phyloP scores from a whole-genome alignment of 2,888 invertebrate species.

The Melinaea marsaeus region DNA sequence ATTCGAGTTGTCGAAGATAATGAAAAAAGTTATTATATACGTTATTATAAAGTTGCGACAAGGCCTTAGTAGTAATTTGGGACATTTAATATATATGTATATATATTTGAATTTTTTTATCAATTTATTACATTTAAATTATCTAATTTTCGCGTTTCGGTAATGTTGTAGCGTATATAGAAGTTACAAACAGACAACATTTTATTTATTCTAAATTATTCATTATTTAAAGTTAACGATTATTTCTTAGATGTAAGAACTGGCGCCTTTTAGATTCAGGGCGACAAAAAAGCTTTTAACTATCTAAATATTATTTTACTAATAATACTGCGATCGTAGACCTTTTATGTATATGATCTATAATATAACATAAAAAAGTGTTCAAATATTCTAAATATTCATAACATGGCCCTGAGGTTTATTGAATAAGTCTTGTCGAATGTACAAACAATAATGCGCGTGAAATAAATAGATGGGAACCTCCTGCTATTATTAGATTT shows the following conservation, averaged over 20 bases:
- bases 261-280: conserved; percentile 44
- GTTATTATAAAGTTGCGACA: conserved; percentile 50
- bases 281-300: conserved; percentile 39
- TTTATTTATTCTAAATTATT: no score
- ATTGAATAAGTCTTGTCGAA: conserved; percentile 6
- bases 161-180: no score
- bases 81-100: no score
- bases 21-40: conserved; percentile 73
- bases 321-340: conserved; percentile 13
- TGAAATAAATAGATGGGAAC: conserved; percentile 35
- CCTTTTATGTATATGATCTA: background rate
- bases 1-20: conserved; percentile 63
- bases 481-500: conserved; percentile 43
- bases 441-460: conserved; percentile 31
- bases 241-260: conserved; percentile 63
- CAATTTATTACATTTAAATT: no score
- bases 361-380: no score
- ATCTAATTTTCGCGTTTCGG: no score
- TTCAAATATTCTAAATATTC: background rate
- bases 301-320: conserved; percentile 36
- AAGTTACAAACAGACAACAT: no score
- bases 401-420: background rate
- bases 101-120: no score
- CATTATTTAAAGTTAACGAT: conserved; percentile 52
- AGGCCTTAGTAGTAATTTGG: background rate